A percentile compares a stretch with the other conserved stretches of the same genome.
Evolutionary conservation across 2,888 invertebrate species (phyloP).

Genomic region (Lasioglossum lativentre): DNA sequence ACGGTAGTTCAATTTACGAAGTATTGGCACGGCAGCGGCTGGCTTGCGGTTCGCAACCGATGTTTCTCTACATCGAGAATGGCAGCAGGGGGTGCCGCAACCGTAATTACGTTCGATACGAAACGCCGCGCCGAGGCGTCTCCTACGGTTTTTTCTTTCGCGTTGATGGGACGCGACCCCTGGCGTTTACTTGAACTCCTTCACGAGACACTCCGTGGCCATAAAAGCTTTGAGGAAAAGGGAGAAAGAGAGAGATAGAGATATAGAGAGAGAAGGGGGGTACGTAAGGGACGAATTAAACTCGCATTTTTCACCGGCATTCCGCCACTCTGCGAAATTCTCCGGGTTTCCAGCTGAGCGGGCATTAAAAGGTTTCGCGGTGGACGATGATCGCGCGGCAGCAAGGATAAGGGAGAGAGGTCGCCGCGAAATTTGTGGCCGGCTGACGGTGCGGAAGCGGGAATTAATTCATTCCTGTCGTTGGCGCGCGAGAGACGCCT

Average conservation of each 20-base stretch:
- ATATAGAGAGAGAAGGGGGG: neutral
- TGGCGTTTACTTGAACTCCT: constrained; percentile 5
- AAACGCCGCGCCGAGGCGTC: constrained; percentile 15
- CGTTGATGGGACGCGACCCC: neutral
- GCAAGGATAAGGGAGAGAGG: constrained; percentile 22
- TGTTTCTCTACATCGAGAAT: constrained; percentile 32
- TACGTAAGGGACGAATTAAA: constrained; percentile 37
- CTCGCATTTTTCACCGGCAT: constrained; percentile 31
- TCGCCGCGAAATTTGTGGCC: constrained; percentile 57
- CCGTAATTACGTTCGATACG: constrained; percentile 41
- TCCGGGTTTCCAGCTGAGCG: constrained; percentile 21
- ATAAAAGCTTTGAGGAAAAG: neutral
- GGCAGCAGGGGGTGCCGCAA: constrained; percentile 17
- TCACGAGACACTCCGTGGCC: neutral
- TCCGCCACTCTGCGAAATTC: constrained; percentile 23
- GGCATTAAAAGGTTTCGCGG: constrained; percentile 43
- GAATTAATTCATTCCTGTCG: constrained; percentile 66
- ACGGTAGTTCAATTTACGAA: constrained; percentile 56
- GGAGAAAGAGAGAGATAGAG: neutral
- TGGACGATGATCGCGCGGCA: constrained; percentile 43
- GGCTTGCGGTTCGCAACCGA: constrained; percentile 38
- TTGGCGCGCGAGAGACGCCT: constrained; percentile 37
- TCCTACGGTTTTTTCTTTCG: constrained; percentile 5
- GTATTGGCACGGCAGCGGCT: constrained; percentile 34
- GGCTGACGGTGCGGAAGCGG: constrained; percentile 51